These are phyloP conservation scores for Amphiprion clarkii DNA, from an alignment of 2,797 vertebrate genomes.

Conservation along the genomic window DNA sequence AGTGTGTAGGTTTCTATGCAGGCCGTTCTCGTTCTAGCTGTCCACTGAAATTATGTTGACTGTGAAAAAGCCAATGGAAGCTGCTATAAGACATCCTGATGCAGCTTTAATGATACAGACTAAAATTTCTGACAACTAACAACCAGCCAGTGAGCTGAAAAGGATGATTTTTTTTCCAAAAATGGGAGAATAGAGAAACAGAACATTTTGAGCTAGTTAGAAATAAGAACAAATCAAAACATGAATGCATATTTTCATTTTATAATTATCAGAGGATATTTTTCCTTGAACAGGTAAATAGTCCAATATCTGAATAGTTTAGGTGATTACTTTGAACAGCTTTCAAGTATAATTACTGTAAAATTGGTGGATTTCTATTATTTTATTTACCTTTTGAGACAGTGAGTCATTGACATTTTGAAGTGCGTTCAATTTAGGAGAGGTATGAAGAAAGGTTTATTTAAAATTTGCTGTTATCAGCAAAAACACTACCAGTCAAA, in stretches of 20 bases:
- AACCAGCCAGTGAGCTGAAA: background rate
- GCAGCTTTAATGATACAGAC: background rate
- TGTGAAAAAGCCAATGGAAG: background rate
- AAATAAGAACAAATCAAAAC: background rate
- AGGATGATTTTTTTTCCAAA: background rate
- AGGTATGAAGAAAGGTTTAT: too few relatives aligned
- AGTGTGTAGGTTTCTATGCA: background rate
- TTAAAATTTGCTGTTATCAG: too few relatives aligned
- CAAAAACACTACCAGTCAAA: too few relatives aligned
- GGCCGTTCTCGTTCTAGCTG: background rate
- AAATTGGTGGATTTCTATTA: slow-evolving; percentile 11
- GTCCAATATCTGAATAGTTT: slow-evolving; percentile 13
- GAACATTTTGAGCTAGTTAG: background rate
- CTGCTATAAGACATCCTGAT: background rate
- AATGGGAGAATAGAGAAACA: background rate
- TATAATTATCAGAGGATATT: background rate
- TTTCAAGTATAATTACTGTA: slow-evolving; percentile 1
- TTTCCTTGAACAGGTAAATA: background rate
- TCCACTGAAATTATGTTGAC: background rate
- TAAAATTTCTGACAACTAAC: background rate
- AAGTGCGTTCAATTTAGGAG: slow-evolving; percentile 13
- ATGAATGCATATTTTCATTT: background rate
- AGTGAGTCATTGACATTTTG: slow-evolving; percentile 34
- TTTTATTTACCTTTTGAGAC: slow-evolving; percentile 16
- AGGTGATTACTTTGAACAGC: slow-evolving; percentile 30